Percentiles rank a stretch among this genome's conserved stretches.
phyloP scores from a whole-genome alignment of 2,797 vertebrate species.

The Lateolabrax maculatus region DNA sequence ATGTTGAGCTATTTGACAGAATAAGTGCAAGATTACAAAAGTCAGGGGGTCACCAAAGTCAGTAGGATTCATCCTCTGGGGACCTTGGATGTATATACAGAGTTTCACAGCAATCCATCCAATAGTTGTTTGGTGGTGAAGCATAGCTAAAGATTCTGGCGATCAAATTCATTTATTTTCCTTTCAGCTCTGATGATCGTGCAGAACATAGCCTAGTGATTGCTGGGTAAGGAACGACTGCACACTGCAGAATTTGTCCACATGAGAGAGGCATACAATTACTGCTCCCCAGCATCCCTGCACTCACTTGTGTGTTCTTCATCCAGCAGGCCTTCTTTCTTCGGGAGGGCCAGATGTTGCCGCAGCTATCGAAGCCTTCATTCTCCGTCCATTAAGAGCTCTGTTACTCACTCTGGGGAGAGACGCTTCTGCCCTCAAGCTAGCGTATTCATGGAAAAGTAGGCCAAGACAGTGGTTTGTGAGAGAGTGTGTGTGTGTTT shows the following conservation, averaged over 20 bases:
- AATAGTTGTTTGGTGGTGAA: too few species aligned
- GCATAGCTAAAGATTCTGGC: not conserved
- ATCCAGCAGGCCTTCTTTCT: slow-evolving; percentile 41
- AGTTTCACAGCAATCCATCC: not conserved
- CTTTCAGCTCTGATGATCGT: not conserved
- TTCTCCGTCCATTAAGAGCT: slow-evolving; percentile 68
- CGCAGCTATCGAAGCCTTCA: slow-evolving; percentile 53
- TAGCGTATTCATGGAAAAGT: slow-evolving; percentile 61
- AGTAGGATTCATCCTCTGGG: too few species aligned
- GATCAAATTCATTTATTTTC: not conserved
- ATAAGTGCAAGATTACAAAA: not conserved
- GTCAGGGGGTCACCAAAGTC: not conserved
- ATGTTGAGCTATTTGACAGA: not conserved
- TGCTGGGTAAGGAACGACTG: not conserved
- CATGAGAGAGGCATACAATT: slow-evolving; percentile 5
- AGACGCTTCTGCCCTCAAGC: slow-evolving; percentile 64
- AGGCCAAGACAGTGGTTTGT: slow-evolving; percentile 59
- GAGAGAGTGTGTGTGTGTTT: slow-evolving; percentile 16
- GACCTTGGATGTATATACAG: not conserved
- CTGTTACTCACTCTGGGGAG: slow-evolving; percentile 60
- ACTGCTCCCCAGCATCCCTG: slow-evolving; percentile 1
- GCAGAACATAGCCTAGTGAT: not conserved
- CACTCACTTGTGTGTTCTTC: slow-evolving; percentile 23
- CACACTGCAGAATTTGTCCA: not conserved
- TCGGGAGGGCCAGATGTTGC: slow-evolving; percentile 59